phyloP scores from a whole-genome alignment of 2,113 vertebrate species.

The Glaucomys volans region DNA sequence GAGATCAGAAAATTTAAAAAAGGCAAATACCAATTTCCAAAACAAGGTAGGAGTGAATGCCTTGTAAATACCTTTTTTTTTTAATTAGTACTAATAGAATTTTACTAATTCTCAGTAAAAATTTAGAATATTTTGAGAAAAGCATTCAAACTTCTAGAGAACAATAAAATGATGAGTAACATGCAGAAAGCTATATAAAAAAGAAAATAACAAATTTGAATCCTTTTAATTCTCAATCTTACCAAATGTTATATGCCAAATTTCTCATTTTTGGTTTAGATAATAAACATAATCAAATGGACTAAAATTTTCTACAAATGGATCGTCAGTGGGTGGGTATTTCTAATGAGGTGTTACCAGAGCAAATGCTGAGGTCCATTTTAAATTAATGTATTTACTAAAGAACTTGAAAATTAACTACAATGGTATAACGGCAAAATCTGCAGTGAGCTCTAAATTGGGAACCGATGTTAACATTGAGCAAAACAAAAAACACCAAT shows the following conservation, averaged over 20 bases:
- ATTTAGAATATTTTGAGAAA: constrained; percentile 68
- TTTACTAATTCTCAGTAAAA: constrained; percentile 59
- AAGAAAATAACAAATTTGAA: constrained; percentile 27
- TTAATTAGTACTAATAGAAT: constrained; percentile 28
- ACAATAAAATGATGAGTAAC: constrained; percentile 42
- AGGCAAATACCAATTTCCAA: constrained; percentile 74
- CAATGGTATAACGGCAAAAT: constrained; percentile 31
- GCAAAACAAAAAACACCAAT: constrained; percentile 48
- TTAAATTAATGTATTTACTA: constrained; percentile 64
- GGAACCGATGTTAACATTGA: constrained; percentile 34
- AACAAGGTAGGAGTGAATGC: constrained; percentile 62
- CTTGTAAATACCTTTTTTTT: constrained; percentile 60
- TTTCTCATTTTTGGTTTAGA: constrained; percentile 40
- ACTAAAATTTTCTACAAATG: constrained; percentile 16
- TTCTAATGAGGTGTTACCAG: neutral
- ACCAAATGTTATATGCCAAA: neutral
- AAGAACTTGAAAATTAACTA: constrained; percentile 50
- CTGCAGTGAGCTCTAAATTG: constrained; percentile 50
- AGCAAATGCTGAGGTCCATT: neutral
- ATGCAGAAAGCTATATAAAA: neutral
- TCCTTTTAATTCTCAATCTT: constrained; percentile 1
- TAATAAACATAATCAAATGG: constrained; percentile 22
- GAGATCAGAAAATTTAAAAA: constrained; percentile 80
- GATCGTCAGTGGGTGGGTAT: neutral
- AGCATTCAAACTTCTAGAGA: constrained; percentile 49